A percentile compares a stretch with the other conserved stretches of the same genome.
These are phyloP conservation scores for Toxonevra muliebris DNA, from an alignment of 2,888 invertebrate species.

Conservation along the genomic window DNA sequence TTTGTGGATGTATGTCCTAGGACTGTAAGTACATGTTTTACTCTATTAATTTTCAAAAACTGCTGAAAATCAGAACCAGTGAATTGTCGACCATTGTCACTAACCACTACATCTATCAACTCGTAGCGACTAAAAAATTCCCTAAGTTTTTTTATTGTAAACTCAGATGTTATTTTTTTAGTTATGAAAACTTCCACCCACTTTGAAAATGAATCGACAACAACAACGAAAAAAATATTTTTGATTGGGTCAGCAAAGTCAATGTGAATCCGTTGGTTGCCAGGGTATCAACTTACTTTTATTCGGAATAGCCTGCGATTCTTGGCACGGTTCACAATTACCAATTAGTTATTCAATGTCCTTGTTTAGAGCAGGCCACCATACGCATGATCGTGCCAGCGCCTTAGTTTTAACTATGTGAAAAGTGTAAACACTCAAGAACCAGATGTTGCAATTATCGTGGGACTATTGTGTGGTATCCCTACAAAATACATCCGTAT, in stretches of 20 bases:
- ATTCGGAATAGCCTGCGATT: slow-evolving; percentile 34
- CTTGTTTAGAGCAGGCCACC: slow-evolving; percentile 35
- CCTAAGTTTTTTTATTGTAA: slow-evolving; percentile 27
- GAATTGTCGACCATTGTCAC: slow-evolving; percentile 34
- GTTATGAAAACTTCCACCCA: slow-evolving; percentile 37
- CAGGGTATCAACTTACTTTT: slow-evolving; percentile 33
- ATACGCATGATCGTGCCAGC: slow-evolving; percentile 31
- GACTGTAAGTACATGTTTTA: slow-evolving; percentile 34
- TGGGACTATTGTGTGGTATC: too few species aligned
- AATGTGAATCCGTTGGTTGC: slow-evolving; percentile 32
- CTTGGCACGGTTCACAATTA: slow-evolving; percentile 33
- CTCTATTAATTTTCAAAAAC: slow-evolving; percentile 17
- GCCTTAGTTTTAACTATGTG: slow-evolving; percentile 36
- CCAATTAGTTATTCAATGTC: slow-evolving; percentile 32
- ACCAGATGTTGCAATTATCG: too few species aligned
- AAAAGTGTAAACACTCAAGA: too few species aligned
- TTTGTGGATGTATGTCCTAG: slow-evolving; percentile 42
- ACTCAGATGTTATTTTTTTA: slow-evolving; percentile 33
- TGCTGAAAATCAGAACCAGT: slow-evolving; percentile 24
- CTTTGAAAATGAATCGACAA: slow-evolving; percentile 34
- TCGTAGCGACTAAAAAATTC: too few species aligned
- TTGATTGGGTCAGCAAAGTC: slow-evolving; percentile 37
- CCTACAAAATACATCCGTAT: too few species aligned
- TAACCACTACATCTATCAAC: slow-evolving; percentile 27
- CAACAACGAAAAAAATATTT: slow-evolving; percentile 26